Conservation (phyloP, 2,888 invertebrate species). For the Himalopsyche tibetana region DNA sequence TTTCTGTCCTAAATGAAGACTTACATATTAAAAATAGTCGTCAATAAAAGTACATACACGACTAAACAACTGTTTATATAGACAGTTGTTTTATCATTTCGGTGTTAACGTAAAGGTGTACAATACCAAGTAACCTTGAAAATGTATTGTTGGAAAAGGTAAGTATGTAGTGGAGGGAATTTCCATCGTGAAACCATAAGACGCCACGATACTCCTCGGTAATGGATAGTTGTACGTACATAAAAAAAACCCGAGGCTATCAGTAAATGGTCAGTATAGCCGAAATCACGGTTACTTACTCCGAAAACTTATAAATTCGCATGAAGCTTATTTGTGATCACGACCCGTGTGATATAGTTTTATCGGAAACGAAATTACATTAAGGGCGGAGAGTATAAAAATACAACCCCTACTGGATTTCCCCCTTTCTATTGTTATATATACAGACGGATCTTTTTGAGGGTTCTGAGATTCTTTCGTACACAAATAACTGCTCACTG, state of each 20-base stretch:
- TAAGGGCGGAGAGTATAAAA: conserved; percentile 21
- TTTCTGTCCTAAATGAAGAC: too few species aligned
- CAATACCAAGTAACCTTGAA: too few species aligned
- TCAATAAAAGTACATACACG: too few species aligned
- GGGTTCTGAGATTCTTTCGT: not conserved
- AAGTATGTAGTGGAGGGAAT: too few species aligned
- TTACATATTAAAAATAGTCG: too few species aligned
- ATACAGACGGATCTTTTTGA: not conserved
- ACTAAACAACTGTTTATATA: too few species aligned
- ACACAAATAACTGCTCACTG: too few species aligned
- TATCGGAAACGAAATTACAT: conserved; percentile 26
- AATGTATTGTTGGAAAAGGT: too few species aligned
- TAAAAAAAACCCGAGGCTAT: conserved; percentile 6
- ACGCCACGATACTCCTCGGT: not conserved
- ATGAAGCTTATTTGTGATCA: conserved; percentile 26
- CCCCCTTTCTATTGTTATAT: not conserved
- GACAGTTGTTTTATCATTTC: too few species aligned
- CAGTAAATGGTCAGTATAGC: conserved; percentile 19
- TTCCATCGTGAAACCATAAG: not conserved
- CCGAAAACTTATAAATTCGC: conserved; percentile 18
- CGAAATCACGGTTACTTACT: conserved; percentile 22
- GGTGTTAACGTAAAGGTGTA: too few species aligned
- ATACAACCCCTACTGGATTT: not conserved
- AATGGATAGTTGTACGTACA: not conserved
- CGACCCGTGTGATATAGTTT: conserved; percentile 24